phyloP scores from a whole-genome alignment of 2,797 vertebrate genomes.

The Myotis vivesi region DNA sequence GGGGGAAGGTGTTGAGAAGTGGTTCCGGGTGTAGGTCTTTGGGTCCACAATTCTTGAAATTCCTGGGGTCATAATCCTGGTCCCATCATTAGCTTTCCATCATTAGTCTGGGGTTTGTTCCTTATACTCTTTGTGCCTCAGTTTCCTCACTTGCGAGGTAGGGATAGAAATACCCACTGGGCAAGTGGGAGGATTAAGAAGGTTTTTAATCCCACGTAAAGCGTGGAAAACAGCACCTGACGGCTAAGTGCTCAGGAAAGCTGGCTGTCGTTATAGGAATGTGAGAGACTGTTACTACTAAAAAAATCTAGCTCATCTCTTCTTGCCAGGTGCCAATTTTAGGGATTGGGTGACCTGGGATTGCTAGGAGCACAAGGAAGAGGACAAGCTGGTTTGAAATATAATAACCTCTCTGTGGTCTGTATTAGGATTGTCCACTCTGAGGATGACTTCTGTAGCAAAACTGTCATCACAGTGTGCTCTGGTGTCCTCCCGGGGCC shows the following conservation, averaged over 20 bases:
- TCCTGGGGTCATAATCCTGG: not conserved
- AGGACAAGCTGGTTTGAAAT: not conserved
- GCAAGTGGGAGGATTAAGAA: not conserved
- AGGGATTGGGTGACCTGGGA: not conserved
- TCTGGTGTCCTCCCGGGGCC: not conserved
- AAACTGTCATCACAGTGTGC: not conserved
- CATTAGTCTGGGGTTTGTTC: not conserved
- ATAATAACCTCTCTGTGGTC: not conserved
- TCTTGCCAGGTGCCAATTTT: not conserved
- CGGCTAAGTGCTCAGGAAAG: not conserved
- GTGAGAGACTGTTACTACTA: not conserved
- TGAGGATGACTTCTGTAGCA: not conserved
- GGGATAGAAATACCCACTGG: not conserved
- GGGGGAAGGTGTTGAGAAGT: not conserved
- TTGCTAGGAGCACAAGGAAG: not conserved
- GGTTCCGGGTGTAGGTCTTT: not conserved
- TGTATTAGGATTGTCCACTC: not conserved
- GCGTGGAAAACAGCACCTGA: not conserved
- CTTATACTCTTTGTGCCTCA: not conserved
- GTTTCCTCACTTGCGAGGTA: constrained; percentile 24
- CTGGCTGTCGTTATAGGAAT: not conserved
- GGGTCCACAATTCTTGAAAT: not conserved
- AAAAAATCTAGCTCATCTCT: not conserved
- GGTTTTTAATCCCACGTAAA: not conserved
- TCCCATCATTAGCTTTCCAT: not conserved